A percentile compares a stretch with the other conserved stretches of the same genome.
Conservation (phyloP, 2,797 vertebrate genomes). For the Chrosomus eos region DNA sequence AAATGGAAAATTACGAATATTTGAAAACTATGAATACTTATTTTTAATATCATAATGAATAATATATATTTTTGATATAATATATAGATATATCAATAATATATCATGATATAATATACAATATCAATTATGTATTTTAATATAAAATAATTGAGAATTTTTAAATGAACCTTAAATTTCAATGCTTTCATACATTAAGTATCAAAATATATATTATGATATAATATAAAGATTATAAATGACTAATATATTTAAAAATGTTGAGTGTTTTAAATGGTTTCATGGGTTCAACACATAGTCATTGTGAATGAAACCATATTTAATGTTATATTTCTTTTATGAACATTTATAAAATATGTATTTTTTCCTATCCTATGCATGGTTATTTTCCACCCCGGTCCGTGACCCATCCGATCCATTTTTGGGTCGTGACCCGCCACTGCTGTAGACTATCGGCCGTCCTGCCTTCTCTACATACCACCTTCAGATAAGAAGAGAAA, state of each 20-base stretch:
- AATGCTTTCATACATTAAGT: not conserved
- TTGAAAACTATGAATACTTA: not conserved
- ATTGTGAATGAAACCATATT: not conserved
- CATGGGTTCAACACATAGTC: not conserved
- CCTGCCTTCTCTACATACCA: constrained; percentile 44
- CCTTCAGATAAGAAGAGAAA: constrained; percentile 56
- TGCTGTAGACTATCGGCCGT: constrained; percentile 27
- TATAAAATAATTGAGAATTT: not conserved
- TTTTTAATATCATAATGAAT: not conserved
- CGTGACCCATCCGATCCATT: not conserved
- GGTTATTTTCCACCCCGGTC: not conserved
- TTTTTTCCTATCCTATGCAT: not conserved
- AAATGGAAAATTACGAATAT: not conserved
- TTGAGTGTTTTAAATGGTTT: not conserved
- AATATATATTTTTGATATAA: not conserved
- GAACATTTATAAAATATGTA: not conserved
- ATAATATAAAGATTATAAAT: not conserved
- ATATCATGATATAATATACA: not conserved
- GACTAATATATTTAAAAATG: not conserved
- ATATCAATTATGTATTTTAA: not conserved
- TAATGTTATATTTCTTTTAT: not conserved
- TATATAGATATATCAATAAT: not conserved
- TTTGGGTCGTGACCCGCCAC: not conserved
- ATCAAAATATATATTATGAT: not conserved
- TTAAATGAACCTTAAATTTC: not conserved